These are phyloP conservation scores for Eupithecia pulchellata DNA, from an alignment of 2,888 invertebrate genomes.

Conservation along the genomic window DNA sequence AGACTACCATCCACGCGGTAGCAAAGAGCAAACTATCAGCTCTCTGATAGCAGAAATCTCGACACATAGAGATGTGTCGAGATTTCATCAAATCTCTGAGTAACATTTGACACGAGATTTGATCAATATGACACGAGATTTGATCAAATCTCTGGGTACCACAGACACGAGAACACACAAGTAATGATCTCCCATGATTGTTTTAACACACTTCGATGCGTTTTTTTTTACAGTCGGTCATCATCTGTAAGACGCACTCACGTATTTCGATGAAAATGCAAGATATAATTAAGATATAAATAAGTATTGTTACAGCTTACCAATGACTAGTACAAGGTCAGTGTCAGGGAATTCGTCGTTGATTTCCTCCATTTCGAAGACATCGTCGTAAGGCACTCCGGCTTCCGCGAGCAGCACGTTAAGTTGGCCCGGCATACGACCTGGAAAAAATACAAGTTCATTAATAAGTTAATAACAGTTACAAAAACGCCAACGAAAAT, in stretches of 20 bases:
- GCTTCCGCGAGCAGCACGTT: constrained; percentile 97
- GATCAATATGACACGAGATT: too few relatives aligned
- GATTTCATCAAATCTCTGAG: too few relatives aligned
- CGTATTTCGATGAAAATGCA: neutral
- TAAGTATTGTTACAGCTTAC: constrained; percentile 55
- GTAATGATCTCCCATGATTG: neutral
- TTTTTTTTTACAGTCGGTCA: neutral
- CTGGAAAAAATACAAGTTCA: constrained; percentile 67
- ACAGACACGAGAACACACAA: neutral
- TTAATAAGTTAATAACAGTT: neutral
- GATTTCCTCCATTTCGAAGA: constrained; percentile 96
- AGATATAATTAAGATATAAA: neutral
- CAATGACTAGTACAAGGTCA: constrained; percentile 93
- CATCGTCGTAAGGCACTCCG: constrained; percentile 96
- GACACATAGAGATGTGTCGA: too few relatives aligned
- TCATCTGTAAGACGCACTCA: neutral
- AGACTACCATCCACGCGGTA: too few relatives aligned
- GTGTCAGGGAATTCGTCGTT: constrained; percentile 94
- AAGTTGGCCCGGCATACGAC: constrained; percentile 96
- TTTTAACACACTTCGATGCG: neutral
- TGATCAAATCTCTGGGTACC: too few relatives aligned
- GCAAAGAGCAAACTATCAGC: too few relatives aligned
- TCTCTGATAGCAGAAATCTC: too few relatives aligned
- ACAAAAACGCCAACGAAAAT: too few relatives aligned
- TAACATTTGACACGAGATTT: too few relatives aligned